phyloP scores from a whole-genome alignment of 2,888 invertebrate genomes.

The Callinectes sapidus region DNA sequence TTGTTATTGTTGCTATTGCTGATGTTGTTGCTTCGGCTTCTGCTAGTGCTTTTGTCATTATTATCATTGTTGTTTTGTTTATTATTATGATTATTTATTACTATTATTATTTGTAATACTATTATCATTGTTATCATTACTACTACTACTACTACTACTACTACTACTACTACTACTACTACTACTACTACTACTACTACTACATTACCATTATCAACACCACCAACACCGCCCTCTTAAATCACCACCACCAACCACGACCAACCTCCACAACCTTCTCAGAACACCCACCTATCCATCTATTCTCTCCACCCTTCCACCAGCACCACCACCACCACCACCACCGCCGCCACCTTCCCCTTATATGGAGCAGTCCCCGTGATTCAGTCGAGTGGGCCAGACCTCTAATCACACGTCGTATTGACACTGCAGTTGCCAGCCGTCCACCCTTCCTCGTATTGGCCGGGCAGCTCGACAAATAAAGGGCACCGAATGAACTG shows the following conservation, averaged over 20 bases:
- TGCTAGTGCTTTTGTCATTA: too few relatives aligned
- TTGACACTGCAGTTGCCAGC: conserved; percentile 34
- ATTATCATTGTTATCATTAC: background rate
- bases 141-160: too few relatives aligned
- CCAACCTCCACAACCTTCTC: background rate
- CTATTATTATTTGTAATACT: background rate
- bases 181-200: background rate
- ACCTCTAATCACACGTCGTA: conserved; percentile 31
- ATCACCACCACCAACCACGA: background rate
- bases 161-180: too few relatives aligned
- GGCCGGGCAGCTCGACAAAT: conserved; percentile 9
- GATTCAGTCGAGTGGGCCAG: background rate
- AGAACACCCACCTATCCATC: background rate
- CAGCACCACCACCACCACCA: background rate
- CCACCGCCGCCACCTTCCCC: background rate
- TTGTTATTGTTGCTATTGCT: too few relatives aligned
- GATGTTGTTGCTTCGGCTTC: too few relatives aligned
- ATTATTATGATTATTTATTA: background rate
- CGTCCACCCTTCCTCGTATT: background rate
- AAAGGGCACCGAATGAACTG: conserved; percentile 16
- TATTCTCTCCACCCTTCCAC: background rate
- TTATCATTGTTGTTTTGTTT: background rate
- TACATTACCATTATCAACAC: background rate
- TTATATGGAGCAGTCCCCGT: background rate
- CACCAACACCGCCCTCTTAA: background rate